Evolutionary conservation across 2,797 vertebrate genomes (phyloP), one percentile per base, ranked within the genome.

Genomic region (Nannoperca australis): DNA sequence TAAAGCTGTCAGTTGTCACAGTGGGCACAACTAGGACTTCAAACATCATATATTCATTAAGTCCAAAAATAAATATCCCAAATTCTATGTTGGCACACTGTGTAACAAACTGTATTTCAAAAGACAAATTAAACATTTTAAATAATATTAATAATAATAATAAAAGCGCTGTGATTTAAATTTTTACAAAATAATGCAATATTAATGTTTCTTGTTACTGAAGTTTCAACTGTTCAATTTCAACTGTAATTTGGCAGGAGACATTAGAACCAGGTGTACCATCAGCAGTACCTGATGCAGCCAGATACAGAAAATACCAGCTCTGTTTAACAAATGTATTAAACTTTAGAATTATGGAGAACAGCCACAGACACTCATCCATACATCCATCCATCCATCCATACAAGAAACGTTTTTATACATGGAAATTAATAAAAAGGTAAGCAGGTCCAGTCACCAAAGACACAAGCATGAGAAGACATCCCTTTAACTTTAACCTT

Each of bases 61-160:
- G 60, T 79, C 45, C 44, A 72, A 77, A 63, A 75, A 72, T 61
- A 54, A 40, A 63, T 45, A 42, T 62, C 3, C 20, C 20, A 60
- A 36, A 24, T 18, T 40, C 7, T 22, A 1, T n/a, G 3, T 54
- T 15, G 65, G 13, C 10, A 65, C 20, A 70, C 11, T n/a, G 30
- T 53, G 6, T 67, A 22, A 50, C 8, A 36, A n/a, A 75, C 22
- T 14, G 10, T 14, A 7, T 40, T 32, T 45, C 20, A 63, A 53
- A 73, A 24, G 24, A 9, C 10, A 49, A 30, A 44, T 17, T 27
- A 7, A 30, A 13, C 1, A n/a, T 12, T 20, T 20, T 17, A 24
- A 24, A 56, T 60, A 38, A 53, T 7, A n/a, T 42, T 3, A 22
- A 62, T 20, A 38, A 53, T 7, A n/a, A 49, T 3, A 22, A 62